These are phyloP conservation scores for Fabriciana adippe DNA, from an alignment of 2,888 invertebrate species.

Conservation along the genomic window DNA sequence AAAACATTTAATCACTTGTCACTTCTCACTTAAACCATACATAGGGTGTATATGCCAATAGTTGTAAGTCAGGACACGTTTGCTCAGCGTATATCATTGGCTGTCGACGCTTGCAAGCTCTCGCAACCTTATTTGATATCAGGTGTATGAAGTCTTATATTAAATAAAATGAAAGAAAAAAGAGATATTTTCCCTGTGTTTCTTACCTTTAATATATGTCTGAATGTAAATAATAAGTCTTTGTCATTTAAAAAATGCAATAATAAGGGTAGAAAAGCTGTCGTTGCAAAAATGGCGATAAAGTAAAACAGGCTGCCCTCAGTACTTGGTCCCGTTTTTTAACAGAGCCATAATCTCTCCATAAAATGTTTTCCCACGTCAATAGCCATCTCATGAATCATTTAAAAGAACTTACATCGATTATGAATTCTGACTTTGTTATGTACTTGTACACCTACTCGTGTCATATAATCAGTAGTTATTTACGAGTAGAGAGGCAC, in stretches of 20 bases:
- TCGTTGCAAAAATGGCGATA: slow-evolving; percentile 6
- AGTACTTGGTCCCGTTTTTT: slow-evolving; percentile 24
- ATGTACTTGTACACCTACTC: slow-evolving; percentile 37
- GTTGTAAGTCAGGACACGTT: slow-evolving; percentile 76
- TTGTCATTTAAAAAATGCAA: slow-evolving; percentile 1
- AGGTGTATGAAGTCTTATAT: slow-evolving; percentile 39
- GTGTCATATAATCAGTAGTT: slow-evolving; percentile 39
- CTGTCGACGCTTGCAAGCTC: slow-evolving; percentile 70
- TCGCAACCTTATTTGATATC: slow-evolving; percentile 52
- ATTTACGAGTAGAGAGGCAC: slow-evolving; percentile 40
- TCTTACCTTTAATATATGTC: slow-evolving; percentile 20
- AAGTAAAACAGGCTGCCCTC: slow-evolving; percentile 9
- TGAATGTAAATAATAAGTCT: not conserved
- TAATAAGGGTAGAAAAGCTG: not conserved
- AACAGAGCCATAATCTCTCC: slow-evolving; percentile 35
- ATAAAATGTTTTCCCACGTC: slow-evolving; percentile 40
- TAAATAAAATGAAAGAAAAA: slow-evolving; percentile 39
- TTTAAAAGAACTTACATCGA: slow-evolving; percentile 37
- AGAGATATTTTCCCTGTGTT: slow-evolving; percentile 23
- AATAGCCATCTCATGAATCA: slow-evolving; percentile 40
- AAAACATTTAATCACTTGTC: slow-evolving; percentile 25
- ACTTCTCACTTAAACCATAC: slow-evolving; percentile 47
- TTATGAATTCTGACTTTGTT: slow-evolving; percentile 40
- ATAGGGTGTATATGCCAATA: slow-evolving; percentile 57
- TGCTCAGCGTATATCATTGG: slow-evolving; percentile 76